Evolutionary conservation across 1,140 invertebrate genomes (phyloP), one percentile per base, ranked within the genome.

Genomic region (Plectus sambesii): DNA sequence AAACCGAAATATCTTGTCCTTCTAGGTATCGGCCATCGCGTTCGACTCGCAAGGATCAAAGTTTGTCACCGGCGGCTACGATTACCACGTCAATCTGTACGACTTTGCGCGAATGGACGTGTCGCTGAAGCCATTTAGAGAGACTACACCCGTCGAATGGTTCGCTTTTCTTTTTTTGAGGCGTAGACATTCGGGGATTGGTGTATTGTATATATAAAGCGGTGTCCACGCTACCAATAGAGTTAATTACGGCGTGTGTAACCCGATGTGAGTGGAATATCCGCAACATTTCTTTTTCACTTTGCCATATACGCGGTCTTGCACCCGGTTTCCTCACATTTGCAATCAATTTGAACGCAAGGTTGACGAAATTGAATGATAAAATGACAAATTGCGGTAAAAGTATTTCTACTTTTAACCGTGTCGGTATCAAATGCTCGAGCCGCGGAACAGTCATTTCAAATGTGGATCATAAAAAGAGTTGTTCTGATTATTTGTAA

Each of bases 71-170:
- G 90, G 92, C 6, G 72, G 75, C 4, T 79, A 87, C 22, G 89
- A 97, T 66, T 98, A 94, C 72, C 87, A 94, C 58, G 82, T 98
- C 0, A 83, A 82, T 48, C 85, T 97, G 55, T 98, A 87, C 87
- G 92, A 98, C 73, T 98, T 97, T 77, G 83, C 86, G 47, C 90
- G 90, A 5, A 96, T 98, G 88, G 89, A 97, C 70, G 78, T 82
- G 0, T 80, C 82, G 0, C 77, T 93, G 72, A 78, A 83, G 42
- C 85, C 85, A 54, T 97, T 96, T 66, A 77, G 92, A n/a, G 84
- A 82, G 0, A 71, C 94, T 5, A 80, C 83, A 55, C 92, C 92
- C 0, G 92, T 86, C 71, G 90, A 94, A 70, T 87, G 88, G 73
- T 75, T 62, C 41, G 54, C 39, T 33, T 15, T 1, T n/a, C 12